Base-by-base conservation (phyloP, 1,140 invertebrate genomes). In the Helicoverpa zea region DNA sequence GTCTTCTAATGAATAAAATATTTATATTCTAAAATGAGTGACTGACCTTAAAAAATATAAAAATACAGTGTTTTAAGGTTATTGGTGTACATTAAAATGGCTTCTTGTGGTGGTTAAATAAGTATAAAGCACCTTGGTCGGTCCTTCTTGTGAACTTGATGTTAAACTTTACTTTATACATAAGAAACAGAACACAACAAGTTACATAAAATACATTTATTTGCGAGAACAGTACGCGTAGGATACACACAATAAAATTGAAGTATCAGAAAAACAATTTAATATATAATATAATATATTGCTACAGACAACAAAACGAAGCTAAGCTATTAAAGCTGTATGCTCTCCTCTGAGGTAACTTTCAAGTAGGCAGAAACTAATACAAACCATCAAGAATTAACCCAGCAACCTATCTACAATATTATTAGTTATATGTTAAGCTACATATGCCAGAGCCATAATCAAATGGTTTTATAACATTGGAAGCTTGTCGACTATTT, bases 401-500 rank as follows among this genome's bases (percentile, higher is more conserved):
- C 7, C 30, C 13, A 73, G 13, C 29, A 30, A 16, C 68, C 4
- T 30, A 66, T 54, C 79, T 64, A 72, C 16, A 74, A 52, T n/a
- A 66, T 64, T 35, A 73, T 66, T 64, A 68, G 35, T 43, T 66
- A 54, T 64, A 5, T 64, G 7, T 43, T 64, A 18, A 29, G 23
- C 23, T 73, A 76, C 61, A 64, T 59, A 77, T 77, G 80, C 74
- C 61, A 68, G 54, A 47, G 80, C 64, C 16, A 70, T 77, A 81
- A 81, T 81, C 77, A 77, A 81, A 70, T 63, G 74, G 59, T 70
- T 81, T 77, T 81, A 81, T 81, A 52, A n/a, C 54, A 51, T 35
- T 61, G 29, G 61, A 52, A 54, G 2, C 14, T 49, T 35, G 18
- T 52, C 43, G 13, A 47, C 61, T 14, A 23, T 64, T 52, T 77